A percentile compares a stretch with the other conserved stretches of the same genome.
These are phyloP conservation scores for Acleris sparsana DNA, from an alignment of 2,888 invertebrate species.

Conservation along the genomic window DNA sequence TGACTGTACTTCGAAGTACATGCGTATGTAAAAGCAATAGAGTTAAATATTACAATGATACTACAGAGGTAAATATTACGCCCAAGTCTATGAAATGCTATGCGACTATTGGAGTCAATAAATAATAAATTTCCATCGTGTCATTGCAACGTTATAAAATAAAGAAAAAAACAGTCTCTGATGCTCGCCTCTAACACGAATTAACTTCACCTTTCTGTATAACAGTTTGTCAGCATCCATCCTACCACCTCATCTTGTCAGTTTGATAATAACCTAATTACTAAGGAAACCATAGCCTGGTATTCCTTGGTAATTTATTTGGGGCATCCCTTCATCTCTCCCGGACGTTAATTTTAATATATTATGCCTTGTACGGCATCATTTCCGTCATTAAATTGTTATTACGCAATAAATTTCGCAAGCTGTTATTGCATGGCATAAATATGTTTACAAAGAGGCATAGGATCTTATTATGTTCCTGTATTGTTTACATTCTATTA, in stretches of 20 bases:
- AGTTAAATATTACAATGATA: no score
- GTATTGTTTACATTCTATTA: conserved; percentile 32
- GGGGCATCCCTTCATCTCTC: conserved; percentile 52
- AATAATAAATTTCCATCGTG: no score
- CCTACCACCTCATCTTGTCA: neutral
- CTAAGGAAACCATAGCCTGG: conserved; percentile 35
- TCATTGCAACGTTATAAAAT: no score
- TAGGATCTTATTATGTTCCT: conserved; percentile 31
- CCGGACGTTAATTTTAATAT: conserved; percentile 62
- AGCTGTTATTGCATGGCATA: conserved; percentile 47
- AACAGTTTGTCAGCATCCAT: neutral
- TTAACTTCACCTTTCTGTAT: neutral
- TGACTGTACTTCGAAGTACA: no score
- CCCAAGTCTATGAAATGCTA: no score
- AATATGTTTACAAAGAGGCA: conserved; percentile 40
- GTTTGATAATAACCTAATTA: conserved; percentile 29
- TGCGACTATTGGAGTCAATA: no score
- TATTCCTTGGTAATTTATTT: conserved; percentile 52
- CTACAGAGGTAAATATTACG: no score
- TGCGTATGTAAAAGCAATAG: no score
- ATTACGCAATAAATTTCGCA: conserved; percentile 60
- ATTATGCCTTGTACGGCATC: conserved; percentile 47
- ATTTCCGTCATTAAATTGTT: conserved; percentile 63
- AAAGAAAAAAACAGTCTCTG: no score
- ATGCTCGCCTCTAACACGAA: neutral